Base-by-base conservation (phyloP, 2,797 vertebrate species). In the Clarias pachynema region DNA sequence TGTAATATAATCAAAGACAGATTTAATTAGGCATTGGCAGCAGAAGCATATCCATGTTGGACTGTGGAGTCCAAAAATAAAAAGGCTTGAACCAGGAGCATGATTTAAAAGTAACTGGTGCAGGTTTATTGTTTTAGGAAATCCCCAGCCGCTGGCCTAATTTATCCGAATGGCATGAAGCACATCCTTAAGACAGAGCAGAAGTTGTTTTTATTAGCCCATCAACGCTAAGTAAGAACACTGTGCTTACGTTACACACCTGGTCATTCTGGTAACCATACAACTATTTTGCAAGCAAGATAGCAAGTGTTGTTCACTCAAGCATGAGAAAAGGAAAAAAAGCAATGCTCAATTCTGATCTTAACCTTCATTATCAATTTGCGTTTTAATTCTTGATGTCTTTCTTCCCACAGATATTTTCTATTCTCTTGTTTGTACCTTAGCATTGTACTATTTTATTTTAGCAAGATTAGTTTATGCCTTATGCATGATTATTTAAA, bases 1-100 rank as follows among this genome's bases (percentile, higher is more conserved):
- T 87, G 84, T 91, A 92, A 92, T 90, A 88, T 92, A 94, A 94
- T 94, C 92, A 93, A 91, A 93, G 89, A 89, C 91, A 91, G 91
- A 92, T 93, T 94, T 94, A 94, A 94, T 94, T 94, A 94, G 91
- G 93, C 92, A 92, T 90, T 92, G 92, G 92, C 91, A 93, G 90
- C 90, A 92, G 92, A 92, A 91, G 91, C 82, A 84, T 89, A 91
- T 93, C 90, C 80, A 91, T 93, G 92, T 94, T 92, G 93, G 91
- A 89, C 24, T 87, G 66, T 87, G 81, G 40, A 86, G 89, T 81
- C 65, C 84, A 89, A 89, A 65, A 88, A 85, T 87, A 87, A 79
- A 88, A 86, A 83, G 85, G 84, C 86, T 87, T 91, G 40, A 92
- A 94, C 93, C 91, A 92, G 92, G 89, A 93, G 91, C 91, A 91